Base-by-base conservation (phyloP, 2,888 invertebrate genomes). In the Nasonovia ribisnigri region DNA sequence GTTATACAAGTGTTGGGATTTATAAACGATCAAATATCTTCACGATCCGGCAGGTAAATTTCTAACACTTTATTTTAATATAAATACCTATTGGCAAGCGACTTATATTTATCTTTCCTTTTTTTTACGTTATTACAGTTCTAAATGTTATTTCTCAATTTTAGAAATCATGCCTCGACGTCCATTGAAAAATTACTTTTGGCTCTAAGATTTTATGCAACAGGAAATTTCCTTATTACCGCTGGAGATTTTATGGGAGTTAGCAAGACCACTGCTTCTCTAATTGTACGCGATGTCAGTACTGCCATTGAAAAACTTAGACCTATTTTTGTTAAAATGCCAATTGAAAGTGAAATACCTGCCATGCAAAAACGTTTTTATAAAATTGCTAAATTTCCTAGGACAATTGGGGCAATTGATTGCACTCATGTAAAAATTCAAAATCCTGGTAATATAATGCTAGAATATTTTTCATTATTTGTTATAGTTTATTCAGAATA, bases 351-450 rank as follows among this genome's bases (percentile, higher is more conserved):
- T 42, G 84, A 95, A 90, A 94, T 95, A 16, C 94, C 43, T 84
- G 84, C 24, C n/a, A 88, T 90, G 43, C 94, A 95, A 88, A 88
- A 92, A 26, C 46, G 92, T 29, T 95, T 95, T 92, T 95, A 92
- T 94, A 29, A 94, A 84, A 95, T 95, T 60, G 88, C 88, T 13
- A 88, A 36, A 87, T 88, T 88, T 54, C 88, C 88, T 24, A 54
- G 54, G 54, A 54, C 54, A 54, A 54, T 54, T 54, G 51, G 88
- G 24, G 88, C 88, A n/a, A 88, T 88, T 88, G 88, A 88, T 48
- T 88, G 88, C 16, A 48, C 54, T 54, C 54, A 24, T 54, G 20
- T 54, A 29, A 57, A 57, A 57, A 57, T 89, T 36, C 89, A 89
- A 89, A 57, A 36, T 54, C 88, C 88, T n/a, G 54, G 88, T 88